Evolutionary conservation across 2,888 invertebrate genomes (phyloP), one percentile per base, ranked within the genome.

Genomic region (Leptothorax acervorum): DNA sequence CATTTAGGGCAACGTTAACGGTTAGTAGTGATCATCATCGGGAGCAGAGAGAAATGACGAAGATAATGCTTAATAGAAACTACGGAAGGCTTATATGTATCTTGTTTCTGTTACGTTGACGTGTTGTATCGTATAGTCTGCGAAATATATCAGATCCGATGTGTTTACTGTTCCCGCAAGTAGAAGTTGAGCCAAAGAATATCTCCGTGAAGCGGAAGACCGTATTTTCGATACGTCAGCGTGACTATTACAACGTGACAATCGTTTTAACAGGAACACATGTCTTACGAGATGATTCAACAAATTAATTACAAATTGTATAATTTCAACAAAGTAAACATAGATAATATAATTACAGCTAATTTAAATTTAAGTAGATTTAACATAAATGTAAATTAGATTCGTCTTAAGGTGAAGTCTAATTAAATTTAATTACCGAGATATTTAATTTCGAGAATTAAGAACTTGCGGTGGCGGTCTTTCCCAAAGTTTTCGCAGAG

Each of bases 11-110:
- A 73, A 42, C 15, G 60, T 51, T 73, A 28, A 60, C 79, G 39
- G 18, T 73, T 74, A 51, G 48, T 23, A 48, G 18, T 23, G 18
- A 73, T 79, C 57, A 73, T 51, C 35, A 31, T 31, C 45, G 55
- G 31, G 31, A 57, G 23, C 31, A n/a, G 55, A n/a, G 55, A 53
- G 35, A 23, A 23, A 23, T 23, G 23, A 60, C n/a, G 42, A 28
- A 28, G 42, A 74, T 78, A 74, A 73, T 35, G 35, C n/a, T 79
- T 79, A 35, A 73, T 79, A 73, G 73, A 70, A 81, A 39, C 48
- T 74, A 12, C 35, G 12, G 60, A 51, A 74, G 51, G 74, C 48
- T 60, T 23, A 23, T 55, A 48, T 42, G 18, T 55, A 60, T 53
- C 74, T 15, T n/a, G 39, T 71, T 71, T 48, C 45, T 15, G 28